Base-by-base conservation (phyloP, 1,140 invertebrate genomes). In the Caenorhabditis inopinata region DNA sequence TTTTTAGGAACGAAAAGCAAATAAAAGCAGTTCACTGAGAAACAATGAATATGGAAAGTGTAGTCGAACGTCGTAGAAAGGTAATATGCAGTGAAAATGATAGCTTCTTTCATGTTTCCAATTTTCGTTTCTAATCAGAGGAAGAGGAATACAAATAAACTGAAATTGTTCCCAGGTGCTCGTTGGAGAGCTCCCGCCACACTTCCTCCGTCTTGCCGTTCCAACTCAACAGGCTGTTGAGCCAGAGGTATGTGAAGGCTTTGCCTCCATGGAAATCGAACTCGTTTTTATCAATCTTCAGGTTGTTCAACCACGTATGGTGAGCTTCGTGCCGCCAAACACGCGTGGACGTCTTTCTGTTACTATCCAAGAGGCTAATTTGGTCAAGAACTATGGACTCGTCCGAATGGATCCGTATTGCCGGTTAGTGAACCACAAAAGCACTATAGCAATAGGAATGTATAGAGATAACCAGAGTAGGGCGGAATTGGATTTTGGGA, bases 351-450 rank as follows among this genome's bases (percentile, higher is more conserved):
- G 93, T 83, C 90, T 96, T 23, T 94, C 92, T 83, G 92, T 96
- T 78, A 79, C 82, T 76, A 78, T 87, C 76, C 83, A 89, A 49
- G 84, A 93, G 92, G 93, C 95, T 9, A 96, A 95, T 90, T 90
- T 98, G 74, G 93, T 93, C 1, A 97, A 97, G 90, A 98, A 97
- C 90, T 98, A 98, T 92, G 96, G 96, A 42, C 91, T 98, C 83
- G 94, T 94, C 2, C 91, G 94, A 82, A 98, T 97, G 96, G 95
- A 97, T 90, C 95, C 95, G 0, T 97, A 97, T 89, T 94, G 94
- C n/a, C 91, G 95, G 84, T 73, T 9, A 47, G 79, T n/a, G n/a
- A n/a, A n/a, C n/a, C n/a, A n/a, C n/a, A n/a, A n/a, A n/a, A n/a
- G n/a, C n/a, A n/a, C n/a, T n/a, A n/a, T n/a, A n/a, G n/a, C n/a